Evolutionary conservation across 2,113 vertebrate species (phyloP).

Genomic region (Trematomus loennbergii): DNA sequence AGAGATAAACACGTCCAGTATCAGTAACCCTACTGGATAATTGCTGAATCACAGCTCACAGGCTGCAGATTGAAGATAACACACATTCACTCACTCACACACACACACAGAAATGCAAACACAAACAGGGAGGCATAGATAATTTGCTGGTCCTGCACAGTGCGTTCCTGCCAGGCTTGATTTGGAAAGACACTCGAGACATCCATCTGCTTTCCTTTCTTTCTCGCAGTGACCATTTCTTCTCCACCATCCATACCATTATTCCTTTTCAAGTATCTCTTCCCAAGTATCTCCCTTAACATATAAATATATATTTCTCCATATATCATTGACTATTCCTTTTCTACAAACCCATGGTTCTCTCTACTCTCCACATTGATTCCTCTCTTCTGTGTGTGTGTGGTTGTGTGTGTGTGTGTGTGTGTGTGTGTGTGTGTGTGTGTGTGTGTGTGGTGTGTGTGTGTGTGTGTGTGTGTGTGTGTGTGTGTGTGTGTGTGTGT

Average conservation of each 20-base stretch:
- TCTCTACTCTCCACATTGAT: background rate
- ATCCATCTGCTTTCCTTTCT: constrained; percentile 42
- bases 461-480: too few relatives aligned
- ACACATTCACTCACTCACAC: constrained; percentile 17
- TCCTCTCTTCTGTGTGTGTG: constrained; percentile 2
- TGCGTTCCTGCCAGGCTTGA: constrained; percentile 55
- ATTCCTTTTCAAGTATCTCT: background rate
- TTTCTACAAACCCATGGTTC: constrained; percentile 5
- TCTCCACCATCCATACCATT: background rate
- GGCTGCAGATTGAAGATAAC: constrained; percentile 75
- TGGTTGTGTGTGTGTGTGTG: background rate
- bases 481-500: too few relatives aligned
- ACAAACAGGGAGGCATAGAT: constrained; percentile 60
- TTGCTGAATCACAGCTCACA: constrained; percentile 70
- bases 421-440: too few relatives aligned
- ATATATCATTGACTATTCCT: background rate
- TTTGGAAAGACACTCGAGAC: constrained; percentile 53
- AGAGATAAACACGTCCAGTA: constrained; percentile 48
- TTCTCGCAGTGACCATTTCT: constrained; percentile 11
- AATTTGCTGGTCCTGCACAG: constrained; percentile 62
- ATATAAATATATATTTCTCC: background rate
- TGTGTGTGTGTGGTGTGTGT: too few relatives aligned
- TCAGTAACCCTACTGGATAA: constrained; percentile 69
- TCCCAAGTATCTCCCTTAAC: background rate
- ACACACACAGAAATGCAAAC: constrained; percentile 45